These are phyloP conservation scores for Pteria penguin DNA, from an alignment of 2,888 invertebrate species.

Conservation along the genomic window DNA sequence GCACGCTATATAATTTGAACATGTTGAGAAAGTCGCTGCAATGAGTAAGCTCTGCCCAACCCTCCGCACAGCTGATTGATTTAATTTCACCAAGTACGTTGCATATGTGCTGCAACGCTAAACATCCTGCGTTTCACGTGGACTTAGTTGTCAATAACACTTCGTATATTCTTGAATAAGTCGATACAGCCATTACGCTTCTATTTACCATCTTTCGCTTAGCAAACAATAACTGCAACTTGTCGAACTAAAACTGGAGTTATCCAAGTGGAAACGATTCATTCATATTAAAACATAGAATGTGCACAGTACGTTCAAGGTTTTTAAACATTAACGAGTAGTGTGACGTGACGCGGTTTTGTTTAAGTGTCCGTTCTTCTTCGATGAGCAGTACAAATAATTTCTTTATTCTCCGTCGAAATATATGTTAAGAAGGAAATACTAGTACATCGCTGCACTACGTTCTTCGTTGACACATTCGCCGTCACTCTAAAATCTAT, in stretches of 20 bases:
- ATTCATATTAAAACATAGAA: neutral
- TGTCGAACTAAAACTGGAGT: neutral
- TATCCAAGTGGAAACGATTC: neutral
- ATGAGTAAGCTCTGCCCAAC: neutral
- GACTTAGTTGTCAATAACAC: neutral
- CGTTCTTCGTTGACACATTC: neutral
- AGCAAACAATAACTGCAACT: neutral
- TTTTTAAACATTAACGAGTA: neutral
- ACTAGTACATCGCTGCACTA: neutral
- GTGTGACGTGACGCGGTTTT: neutral
- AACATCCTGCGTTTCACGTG: neutral
- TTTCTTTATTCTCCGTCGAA: neutral
- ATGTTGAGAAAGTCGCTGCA: neutral
- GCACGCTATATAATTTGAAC: neutral
- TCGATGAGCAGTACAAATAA: neutral
- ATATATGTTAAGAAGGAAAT: neutral
- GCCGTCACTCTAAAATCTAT: neutral
- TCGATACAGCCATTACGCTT: neutral
- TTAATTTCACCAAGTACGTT: neutral
- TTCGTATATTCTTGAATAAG: neutral
- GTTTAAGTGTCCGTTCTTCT: neutral
- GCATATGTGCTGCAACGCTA: neutral
- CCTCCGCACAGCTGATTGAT: neutral
- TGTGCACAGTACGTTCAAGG: neutral
- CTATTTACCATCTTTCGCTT: neutral